phyloP scores from a whole-genome alignment of 2,113 vertebrate genomes.

The Hydrochoerus hydrochaeris region DNA sequence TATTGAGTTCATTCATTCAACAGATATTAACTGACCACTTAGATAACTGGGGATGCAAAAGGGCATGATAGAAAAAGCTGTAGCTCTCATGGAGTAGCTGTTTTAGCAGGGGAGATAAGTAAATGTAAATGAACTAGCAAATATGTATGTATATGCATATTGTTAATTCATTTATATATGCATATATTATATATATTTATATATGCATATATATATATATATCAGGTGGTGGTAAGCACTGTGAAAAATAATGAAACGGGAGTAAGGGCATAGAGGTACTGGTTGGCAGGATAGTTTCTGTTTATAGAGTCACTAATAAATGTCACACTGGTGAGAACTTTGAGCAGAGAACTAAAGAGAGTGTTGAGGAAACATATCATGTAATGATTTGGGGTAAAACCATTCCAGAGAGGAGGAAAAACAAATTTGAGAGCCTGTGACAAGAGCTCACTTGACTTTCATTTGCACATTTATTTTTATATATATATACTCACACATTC shows the following conservation, averaged over 20 bases:
- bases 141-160: neutral
- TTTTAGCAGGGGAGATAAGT: neutral
- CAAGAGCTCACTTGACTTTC: neutral
- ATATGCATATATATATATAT: fast-evolving
- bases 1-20: neutral
- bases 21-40: neutral
- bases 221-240: neutral
- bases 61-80: neutral
- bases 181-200: neutral
- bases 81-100: neutral
- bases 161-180: neutral
- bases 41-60: too few relatives aligned
- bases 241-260: neutral
- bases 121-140: neutral
- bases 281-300: neutral
- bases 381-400: neutral
- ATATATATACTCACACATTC: neutral
- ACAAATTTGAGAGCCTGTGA: neutral
- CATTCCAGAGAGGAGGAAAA: neutral
- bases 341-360: neutral
- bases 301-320: neutral
- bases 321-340: neutral
- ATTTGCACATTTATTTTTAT: neutral
- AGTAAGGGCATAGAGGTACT: neutral
- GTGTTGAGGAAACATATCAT: neutral